These are phyloP conservation scores for Petaurus breviceps DNA, from an alignment of 2,113 vertebrate species.

Conservation along the genomic window DNA sequence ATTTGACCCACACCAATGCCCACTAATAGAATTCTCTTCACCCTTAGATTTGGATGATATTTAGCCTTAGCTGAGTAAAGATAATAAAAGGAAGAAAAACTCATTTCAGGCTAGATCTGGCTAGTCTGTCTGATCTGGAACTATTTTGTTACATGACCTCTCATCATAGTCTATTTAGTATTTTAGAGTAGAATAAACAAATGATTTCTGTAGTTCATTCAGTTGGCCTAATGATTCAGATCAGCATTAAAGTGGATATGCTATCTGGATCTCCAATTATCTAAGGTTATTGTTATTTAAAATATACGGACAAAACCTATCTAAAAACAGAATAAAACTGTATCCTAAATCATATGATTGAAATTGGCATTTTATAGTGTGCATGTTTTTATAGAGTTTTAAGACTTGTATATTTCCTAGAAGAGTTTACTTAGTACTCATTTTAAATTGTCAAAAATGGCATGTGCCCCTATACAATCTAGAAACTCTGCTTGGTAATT, in stretches of 20 bases:
- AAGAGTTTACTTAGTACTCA: constrained; percentile 27
- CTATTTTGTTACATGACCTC: background rate
- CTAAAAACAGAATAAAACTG: constrained; percentile 58
- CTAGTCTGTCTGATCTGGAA: background rate
- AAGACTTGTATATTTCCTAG: constrained; percentile 17
- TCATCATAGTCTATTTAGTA: constrained; percentile 53
- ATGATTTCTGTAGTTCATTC: constrained; percentile 65
- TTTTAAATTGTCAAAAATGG: constrained; percentile 60
- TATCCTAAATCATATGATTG: constrained; percentile 52
- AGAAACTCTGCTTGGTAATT: constrained; percentile 43
- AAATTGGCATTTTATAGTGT: constrained; percentile 61
- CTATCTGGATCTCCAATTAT: background rate
- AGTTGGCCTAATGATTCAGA: constrained; percentile 63
- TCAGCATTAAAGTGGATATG: constrained; percentile 58
- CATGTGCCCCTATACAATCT: background rate
- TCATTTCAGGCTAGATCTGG: background rate
- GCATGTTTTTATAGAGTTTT: constrained; percentile 55
- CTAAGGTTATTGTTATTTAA: constrained; percentile 63
- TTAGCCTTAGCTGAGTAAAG: background rate
- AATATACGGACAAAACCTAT: constrained; percentile 32
- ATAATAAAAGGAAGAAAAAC: background rate
- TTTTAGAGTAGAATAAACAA: constrained; percentile 56
- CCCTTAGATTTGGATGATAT: background rate
- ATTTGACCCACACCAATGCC: background rate
- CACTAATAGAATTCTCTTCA: background rate